Base-by-base conservation (phyloP, 1,140 invertebrate species). In the Conus ventricosus region DNA sequence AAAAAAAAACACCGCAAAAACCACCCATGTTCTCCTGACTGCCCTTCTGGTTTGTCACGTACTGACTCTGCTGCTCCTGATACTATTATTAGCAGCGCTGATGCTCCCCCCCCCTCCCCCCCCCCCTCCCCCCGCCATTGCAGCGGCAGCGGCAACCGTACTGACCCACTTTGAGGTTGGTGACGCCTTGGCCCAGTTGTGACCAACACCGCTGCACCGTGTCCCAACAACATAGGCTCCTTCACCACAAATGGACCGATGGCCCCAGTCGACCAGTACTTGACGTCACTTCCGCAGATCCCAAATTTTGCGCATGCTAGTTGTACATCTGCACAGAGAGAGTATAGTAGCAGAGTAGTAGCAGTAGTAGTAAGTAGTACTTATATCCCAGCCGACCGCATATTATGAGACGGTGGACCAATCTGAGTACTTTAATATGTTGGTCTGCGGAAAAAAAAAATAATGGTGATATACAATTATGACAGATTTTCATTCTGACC, bases 201-300 rank as follows among this genome's bases (percentile, higher is more conserved):
- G 92, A 20, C 95, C 92, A 5, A 92, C 92, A 25, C 93, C 94
- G 81, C 92, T 92, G 80, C 92, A 92, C 84, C 94, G 82, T 95
- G 94, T 23, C 94, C 94, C 13, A 95, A 88, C 15, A 94, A 60
- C 91, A 94, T 92, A 0, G 94, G 94, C 1, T 80, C 89, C 17
- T 81, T 91, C 6, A 95, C 92, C 27, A 94, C 83, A 87, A 94
- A 93, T 51, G 91, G 89, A 55, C 94, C 94, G 93, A 98, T 98
- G 54, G 96, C 94, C 11, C 98, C 98, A 83, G 97, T 89, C 51
- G 96, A 96, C 94, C 98, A 97, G 95, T 98, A 99, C 94, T 98
- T 97, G 11, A 99, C 97, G 95, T 99, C 98, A 0, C 98, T 99
- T 1, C 98, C 98, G 94, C 99, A 99, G 91, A 99, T 99, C 60